A percentile compares a stretch with the other conserved stretches of the same genome.
Conservation (phyloP, 2,797 vertebrate genomes). For the Pseudomugil gertrudae region DNA sequence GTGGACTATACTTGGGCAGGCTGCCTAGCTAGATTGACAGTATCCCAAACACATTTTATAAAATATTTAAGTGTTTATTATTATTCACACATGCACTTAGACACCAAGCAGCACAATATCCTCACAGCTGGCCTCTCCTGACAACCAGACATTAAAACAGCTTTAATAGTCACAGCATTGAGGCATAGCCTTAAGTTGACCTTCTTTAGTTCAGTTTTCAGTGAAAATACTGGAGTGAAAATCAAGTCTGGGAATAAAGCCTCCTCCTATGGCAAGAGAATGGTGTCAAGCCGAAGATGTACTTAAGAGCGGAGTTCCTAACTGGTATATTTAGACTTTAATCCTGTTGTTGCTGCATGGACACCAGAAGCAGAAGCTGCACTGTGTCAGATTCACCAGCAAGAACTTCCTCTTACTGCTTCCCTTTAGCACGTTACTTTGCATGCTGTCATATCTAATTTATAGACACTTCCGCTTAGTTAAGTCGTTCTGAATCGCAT, state of each 20-base stretch:
- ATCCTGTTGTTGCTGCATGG: constrained; percentile 14
- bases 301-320: constrained; percentile 43
- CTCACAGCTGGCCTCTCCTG: not conserved
- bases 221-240: constrained; percentile 22
- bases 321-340: constrained; percentile 42
- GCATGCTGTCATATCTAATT: constrained; percentile 36
- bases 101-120: not conserved
- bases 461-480: constrained; percentile 44
- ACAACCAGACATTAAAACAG: not conserved
- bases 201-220: constrained; percentile 22
- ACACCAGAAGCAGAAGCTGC: not conserved
- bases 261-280: constrained; percentile 36
- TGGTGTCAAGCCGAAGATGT: constrained; percentile 47
- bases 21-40: not conserved
- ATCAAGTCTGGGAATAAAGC: constrained; percentile 30
- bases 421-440: constrained; percentile 50
- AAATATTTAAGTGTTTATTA: not conserved
- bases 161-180: not conserved
- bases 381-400: constrained; percentile 11
- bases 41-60: not conserved
- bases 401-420: constrained; percentile 67
- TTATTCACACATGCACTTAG: not conserved
- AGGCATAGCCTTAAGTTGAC: not conserved
- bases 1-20: not conserved
- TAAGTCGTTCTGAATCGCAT: constrained; percentile 28